Evolutionary conservation across 2,888 invertebrate genomes (phyloP).

Genomic region (Drosophila pseudotakahashii): DNA sequence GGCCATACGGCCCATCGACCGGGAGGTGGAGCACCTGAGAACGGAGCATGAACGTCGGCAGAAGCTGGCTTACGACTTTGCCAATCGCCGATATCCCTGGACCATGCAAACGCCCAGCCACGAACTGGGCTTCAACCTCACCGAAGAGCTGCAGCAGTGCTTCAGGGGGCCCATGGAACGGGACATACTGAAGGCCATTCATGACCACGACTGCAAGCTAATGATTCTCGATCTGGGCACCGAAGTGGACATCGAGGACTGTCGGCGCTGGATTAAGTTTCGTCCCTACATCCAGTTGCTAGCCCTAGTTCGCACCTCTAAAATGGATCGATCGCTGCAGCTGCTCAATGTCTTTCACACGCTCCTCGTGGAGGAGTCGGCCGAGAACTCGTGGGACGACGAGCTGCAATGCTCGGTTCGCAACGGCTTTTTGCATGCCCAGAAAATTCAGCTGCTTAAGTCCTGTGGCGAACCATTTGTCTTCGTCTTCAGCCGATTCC

Average conservation of each 20-base stretch:
- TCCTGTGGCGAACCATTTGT: constrained; percentile 60
- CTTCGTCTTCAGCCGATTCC: constrained; percentile 71
- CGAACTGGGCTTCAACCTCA: constrained; percentile 52
- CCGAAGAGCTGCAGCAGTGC: constrained; percentile 30
- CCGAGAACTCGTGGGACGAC: constrained; percentile 68
- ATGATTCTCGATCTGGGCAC: constrained; percentile 72
- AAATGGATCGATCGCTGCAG: constrained; percentile 59
- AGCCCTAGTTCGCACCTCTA: constrained; percentile 64
- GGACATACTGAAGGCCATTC: constrained; percentile 60
- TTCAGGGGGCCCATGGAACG: constrained; percentile 64
- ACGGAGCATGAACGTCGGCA: constrained; percentile 52
- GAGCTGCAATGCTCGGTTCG: constrained; percentile 60
- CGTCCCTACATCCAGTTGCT: constrained; percentile 68
- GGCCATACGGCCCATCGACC: constrained; percentile 54
- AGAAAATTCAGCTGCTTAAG: constrained; percentile 42
- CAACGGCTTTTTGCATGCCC: constrained; percentile 58
- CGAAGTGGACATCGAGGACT: constrained; percentile 56
- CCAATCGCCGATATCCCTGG: constrained; percentile 71
- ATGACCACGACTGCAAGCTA: constrained; percentile 63
- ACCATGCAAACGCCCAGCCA: constrained; percentile 62
- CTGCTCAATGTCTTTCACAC: constrained; percentile 60
- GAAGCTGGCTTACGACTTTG: constrained; percentile 71
- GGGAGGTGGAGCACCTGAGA: constrained; percentile 36
- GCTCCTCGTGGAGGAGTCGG: constrained; percentile 58
- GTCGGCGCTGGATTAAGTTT: constrained; percentile 78